Conservation (phyloP, 2,113 vertebrate species). For the Dipodomys ordii region DNA sequence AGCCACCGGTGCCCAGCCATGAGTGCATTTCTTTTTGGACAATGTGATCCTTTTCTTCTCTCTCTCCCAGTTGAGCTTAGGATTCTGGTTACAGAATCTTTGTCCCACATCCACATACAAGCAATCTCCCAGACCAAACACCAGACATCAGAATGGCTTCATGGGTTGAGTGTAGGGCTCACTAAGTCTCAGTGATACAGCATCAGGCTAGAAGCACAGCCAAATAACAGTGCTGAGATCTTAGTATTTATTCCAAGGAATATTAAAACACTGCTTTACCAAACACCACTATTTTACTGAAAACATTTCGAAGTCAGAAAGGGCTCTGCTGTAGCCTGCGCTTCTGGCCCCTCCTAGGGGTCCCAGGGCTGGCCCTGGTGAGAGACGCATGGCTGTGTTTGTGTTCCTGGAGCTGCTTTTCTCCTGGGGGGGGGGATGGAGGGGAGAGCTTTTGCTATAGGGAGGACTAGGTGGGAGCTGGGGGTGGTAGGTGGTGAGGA, state of each 20-base stretch:
- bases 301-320: not conserved
- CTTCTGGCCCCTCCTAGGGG: too few species aligned
- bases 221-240: not conserved
- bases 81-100: not conserved
- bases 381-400: not conserved
- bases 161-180: not conserved
- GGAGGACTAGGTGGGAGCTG: not conserved
- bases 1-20: too few species aligned
- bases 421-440: not conserved
- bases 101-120: not conserved
- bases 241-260: not conserved
- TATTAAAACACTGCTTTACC: not conserved
- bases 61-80: not conserved
- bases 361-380: not conserved
- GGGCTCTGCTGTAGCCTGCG: not conserved
- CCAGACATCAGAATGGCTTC: not conserved
- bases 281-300: not conserved
- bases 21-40: too few species aligned
- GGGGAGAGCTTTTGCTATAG: not conserved
- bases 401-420: not conserved
- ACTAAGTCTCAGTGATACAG: fast-evolving
- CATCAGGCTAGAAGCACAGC: not conserved
- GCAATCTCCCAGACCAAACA: not conserved
- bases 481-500: too few species aligned
- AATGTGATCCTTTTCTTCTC: too few species aligned